These are phyloP conservation scores for Formicarius rufipectus DNA, from an alignment of 2,113 vertebrate species.

Conservation along the genomic window DNA sequence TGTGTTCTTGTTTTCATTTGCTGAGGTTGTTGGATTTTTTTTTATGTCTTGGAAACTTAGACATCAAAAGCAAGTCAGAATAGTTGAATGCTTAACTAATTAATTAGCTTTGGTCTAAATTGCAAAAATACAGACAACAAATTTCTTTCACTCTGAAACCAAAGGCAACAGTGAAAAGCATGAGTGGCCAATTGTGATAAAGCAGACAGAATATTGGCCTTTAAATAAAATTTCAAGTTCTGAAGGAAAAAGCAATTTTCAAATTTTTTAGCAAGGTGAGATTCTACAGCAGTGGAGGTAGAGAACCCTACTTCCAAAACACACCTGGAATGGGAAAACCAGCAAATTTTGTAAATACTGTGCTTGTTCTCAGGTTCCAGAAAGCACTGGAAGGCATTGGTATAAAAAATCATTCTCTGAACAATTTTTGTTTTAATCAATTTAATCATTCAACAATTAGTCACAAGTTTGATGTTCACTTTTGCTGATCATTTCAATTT, in stretches of 20 bases:
- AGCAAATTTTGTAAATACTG: constrained; percentile 20
- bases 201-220: neutral
- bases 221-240: neutral
- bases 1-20: constrained; percentile 11
- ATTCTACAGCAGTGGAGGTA: neutral
- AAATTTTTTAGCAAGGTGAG: neutral
- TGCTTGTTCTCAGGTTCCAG: neutral
- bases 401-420: neutral
- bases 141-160: neutral
- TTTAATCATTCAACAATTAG: neutral
- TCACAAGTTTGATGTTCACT: neutral
- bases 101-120: constrained; percentile 29
- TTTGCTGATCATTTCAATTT: neutral
- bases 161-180: neutral
- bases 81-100: neutral
- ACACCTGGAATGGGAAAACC: constrained; percentile 7
- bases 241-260: neutral
- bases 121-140: constrained; percentile 18
- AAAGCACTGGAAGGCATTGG: neutral
- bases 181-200: neutral
- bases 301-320: constrained; percentile 62
- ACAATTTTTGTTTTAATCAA: neutral
- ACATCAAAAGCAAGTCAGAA: constrained; percentile 31
- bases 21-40: neutral
- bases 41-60: constrained; percentile 18